These are phyloP conservation scores for Clarias macrocephalus DNA, from an alignment of 2,113 vertebrate species.

Conservation along the genomic window DNA sequence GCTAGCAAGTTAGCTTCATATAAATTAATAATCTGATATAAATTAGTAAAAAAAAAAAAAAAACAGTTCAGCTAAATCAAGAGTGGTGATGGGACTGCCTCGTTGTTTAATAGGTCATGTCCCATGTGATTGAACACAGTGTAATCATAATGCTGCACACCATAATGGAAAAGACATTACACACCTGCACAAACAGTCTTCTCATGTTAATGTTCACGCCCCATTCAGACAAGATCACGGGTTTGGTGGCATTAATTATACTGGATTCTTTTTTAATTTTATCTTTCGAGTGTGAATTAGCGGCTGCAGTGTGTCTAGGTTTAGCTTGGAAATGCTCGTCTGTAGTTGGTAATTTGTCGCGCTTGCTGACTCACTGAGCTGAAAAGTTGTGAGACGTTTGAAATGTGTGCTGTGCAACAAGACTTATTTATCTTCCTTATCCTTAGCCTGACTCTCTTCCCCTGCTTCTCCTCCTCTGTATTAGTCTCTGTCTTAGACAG, in stretches of 20 bases:
- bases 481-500: not conserved
- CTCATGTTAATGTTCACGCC: slow-evolving; percentile 4
- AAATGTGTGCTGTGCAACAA: not conserved
- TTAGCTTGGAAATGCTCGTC: slow-evolving; percentile 6
- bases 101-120: not conserved
- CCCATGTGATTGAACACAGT: not conserved
- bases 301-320: not conserved
- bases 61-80: not conserved
- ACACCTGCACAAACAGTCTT: slow-evolving; percentile 11
- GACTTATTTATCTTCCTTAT: slow-evolving; percentile 17
- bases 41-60: too few relatives aligned
- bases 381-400: slow-evolving; percentile 19
- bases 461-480: not conserved
- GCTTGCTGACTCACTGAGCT: slow-evolving; percentile 45
- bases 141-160: not conserved
- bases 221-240: not conserved
- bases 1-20: too few relatives aligned
- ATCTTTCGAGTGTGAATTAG: slow-evolving; percentile 1
- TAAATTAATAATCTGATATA: too few relatives aligned
- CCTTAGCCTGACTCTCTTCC: not conserved
- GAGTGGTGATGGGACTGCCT: not conserved
- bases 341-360: slow-evolving; percentile 32
- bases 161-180: not conserved
- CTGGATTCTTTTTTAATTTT: not conserved
- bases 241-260: slow-evolving; percentile 1